Conservation (phyloP, 2,888 invertebrate species). For the Meloe dianella region DNA sequence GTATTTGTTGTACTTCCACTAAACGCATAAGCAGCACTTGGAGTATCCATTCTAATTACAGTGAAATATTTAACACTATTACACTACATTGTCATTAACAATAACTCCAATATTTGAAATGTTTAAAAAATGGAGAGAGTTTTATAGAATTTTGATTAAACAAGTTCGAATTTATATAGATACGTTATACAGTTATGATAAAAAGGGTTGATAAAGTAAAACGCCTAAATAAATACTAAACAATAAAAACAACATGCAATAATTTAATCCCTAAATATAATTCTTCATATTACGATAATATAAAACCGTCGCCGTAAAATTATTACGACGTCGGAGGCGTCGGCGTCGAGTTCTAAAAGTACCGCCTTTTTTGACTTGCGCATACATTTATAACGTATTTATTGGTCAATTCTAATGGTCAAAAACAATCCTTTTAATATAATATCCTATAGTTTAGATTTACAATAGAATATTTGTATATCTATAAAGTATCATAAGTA, state of each 20-base stretch:
- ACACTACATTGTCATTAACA: constrained; percentile 21
- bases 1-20: constrained; percentile 47
- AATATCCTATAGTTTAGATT: neutral
- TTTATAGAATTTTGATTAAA: too few species aligned
- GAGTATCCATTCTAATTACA: constrained; percentile 39
- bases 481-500: constrained; percentile 35
- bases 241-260: constrained; percentile 43
- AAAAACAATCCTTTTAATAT: constrained; percentile 28
- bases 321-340: constrained; percentile 50
- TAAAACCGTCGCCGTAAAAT: constrained; percentile 49
- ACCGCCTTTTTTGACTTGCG: constrained; percentile 51
- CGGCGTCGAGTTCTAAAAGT: constrained; percentile 40
- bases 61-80: constrained; percentile 12
- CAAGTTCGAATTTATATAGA: neutral
- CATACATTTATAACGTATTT: constrained; percentile 33
- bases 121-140: neutral
- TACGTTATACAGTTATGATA: neutral
- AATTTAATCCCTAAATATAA: constrained; percentile 40
- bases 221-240: constrained; percentile 44
- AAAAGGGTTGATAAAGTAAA: constrained; percentile 21
- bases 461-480: constrained; percentile 10
- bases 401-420: constrained; percentile 28
- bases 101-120: constrained; percentile 8
- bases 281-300: constrained; percentile 42
- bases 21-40: constrained; percentile 44